Conservation (phyloP, 2,113 vertebrate genomes). For the Osmerus eperlanus region DNA sequence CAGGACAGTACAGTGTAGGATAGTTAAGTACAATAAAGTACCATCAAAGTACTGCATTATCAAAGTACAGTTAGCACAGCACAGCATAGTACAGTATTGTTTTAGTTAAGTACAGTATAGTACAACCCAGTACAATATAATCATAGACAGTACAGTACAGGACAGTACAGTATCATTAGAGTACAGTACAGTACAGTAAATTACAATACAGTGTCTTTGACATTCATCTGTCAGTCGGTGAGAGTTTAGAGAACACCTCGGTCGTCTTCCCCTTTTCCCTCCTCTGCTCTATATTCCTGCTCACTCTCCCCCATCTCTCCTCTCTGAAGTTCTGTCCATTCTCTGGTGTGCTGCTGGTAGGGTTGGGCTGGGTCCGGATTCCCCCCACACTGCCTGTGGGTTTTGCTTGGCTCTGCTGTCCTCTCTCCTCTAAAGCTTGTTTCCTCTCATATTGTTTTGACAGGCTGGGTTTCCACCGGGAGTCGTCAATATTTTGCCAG, state of each 20-base stretch:
- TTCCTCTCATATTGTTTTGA: conserved; percentile 80
- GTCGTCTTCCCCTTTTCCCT: background rate
- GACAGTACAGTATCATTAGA: too few relatives aligned
- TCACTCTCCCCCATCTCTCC: conserved; percentile 20
- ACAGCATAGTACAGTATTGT: conserved; percentile 23
- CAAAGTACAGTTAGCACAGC: background rate
- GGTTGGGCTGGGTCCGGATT: conserved; percentile 67
- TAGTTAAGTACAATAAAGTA: too few relatives aligned
- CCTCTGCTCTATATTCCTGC: conserved; percentile 33
- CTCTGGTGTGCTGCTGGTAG: conserved; percentile 54
- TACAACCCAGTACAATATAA: too few relatives aligned
- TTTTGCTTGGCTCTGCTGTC: conserved; percentile 63
- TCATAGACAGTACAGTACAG: too few relatives aligned
- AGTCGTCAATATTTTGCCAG: conserved; percentile 99
- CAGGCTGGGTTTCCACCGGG: conserved; percentile 98
- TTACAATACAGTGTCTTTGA: too few relatives aligned
- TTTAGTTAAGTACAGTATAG: too few relatives aligned
- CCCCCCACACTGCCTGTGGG: conserved; percentile 63
- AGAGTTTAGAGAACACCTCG: too few relatives aligned
- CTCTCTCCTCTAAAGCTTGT: conserved; percentile 66
- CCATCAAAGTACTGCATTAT: too few relatives aligned
- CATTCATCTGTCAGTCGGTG: too few relatives aligned
- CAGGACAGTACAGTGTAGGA: too few relatives aligned
- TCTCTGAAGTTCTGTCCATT: conserved; percentile 62
- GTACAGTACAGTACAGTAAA: too few relatives aligned